Percentiles rank a stretch among this genome's conserved stretches.
phyloP scores from a whole-genome alignment of 2,888 invertebrate species.

The Stramonita haemastoma region DNA sequence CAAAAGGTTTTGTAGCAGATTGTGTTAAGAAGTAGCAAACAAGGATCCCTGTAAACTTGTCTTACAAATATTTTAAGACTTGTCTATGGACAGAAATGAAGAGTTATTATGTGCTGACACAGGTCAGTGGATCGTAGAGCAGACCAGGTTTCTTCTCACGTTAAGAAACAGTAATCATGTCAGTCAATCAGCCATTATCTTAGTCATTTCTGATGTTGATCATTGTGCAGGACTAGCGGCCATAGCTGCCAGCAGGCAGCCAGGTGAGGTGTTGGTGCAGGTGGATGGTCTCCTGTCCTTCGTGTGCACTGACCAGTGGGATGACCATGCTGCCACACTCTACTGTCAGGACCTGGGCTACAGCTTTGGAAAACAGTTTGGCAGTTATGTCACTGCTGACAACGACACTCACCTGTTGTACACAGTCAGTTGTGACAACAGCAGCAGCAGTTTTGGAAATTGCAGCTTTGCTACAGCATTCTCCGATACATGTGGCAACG shows the following conservation, averaged over 20 bases:
- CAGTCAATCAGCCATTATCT: too few relatives aligned
- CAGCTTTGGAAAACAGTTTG: slow-evolving; percentile 49
- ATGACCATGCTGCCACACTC: slow-evolving; percentile 43
- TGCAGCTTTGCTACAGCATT: slow-evolving; percentile 45
- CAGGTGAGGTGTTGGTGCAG: not conserved
- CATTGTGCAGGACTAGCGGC: too few relatives aligned
- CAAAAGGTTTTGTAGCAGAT: too few relatives aligned
- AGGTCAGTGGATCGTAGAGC: too few relatives aligned
- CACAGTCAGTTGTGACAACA: slow-evolving; percentile 63
- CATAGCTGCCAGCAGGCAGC: not conserved
- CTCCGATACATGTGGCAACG: not conserved
- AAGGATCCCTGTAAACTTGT: too few relatives aligned
- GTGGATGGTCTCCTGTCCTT: slow-evolving; percentile 33
- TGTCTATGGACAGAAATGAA: too few relatives aligned
- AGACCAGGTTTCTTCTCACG: too few relatives aligned
- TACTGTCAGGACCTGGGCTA: slow-evolving; percentile 53
- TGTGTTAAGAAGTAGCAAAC: too few relatives aligned
- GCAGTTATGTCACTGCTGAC: not conserved
- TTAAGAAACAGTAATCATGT: too few relatives aligned
- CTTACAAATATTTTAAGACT: too few relatives aligned
- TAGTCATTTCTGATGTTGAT: too few relatives aligned
- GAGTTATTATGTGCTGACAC: too few relatives aligned
- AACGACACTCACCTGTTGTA: slow-evolving; percentile 81
- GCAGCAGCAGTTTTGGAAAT: slow-evolving; percentile 56
- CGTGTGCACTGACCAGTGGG: slow-evolving; percentile 46